A percentile compares a stretch with the other conserved stretches of the same genome.
Evolutionary conservation across 2,113 vertebrate species (phyloP).

Genomic region (Spea bombifrons): DNA sequence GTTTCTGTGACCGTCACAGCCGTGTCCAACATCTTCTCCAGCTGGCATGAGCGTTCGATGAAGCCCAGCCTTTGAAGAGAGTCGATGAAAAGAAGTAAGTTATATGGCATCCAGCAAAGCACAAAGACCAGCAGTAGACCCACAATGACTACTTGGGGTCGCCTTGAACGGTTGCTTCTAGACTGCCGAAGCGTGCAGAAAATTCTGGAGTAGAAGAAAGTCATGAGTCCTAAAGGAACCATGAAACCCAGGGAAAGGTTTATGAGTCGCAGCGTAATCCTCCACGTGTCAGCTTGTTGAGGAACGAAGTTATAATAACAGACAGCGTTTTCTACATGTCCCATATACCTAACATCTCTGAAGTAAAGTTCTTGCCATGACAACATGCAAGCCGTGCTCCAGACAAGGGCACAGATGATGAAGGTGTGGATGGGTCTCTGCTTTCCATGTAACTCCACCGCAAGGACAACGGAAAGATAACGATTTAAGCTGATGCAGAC

Average conservation of each 20-base stretch:
- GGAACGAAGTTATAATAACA: constrained; percentile 57
- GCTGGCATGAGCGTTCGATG: constrained; percentile 54
- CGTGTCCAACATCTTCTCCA: constrained; percentile 61
- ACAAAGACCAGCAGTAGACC: constrained; percentile 67
- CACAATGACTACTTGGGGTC: constrained; percentile 49
- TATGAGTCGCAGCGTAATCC: constrained; percentile 60
- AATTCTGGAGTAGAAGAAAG: constrained; percentile 74
- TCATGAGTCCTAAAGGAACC: constrained; percentile 71
- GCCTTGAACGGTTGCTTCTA: constrained; percentile 47
- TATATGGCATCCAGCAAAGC: constrained; percentile 75
- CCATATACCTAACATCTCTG: constrained; percentile 48
- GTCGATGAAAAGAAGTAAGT: constrained; percentile 65
- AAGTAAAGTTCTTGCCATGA: constrained; percentile 64
- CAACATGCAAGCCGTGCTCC: constrained; percentile 63
- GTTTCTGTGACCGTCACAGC: constrained; percentile 66
- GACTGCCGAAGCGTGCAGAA: constrained; percentile 67
- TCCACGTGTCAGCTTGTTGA: constrained; percentile 56
- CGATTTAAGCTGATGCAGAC: constrained; percentile 78
- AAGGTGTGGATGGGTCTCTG: constrained; percentile 65
- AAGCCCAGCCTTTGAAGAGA: constrained; percentile 57
- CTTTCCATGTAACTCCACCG: constrained; percentile 56
- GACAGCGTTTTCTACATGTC: background rate
- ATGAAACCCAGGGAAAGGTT: constrained; percentile 68
- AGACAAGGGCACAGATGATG: constrained; percentile 64
- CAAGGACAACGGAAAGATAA: constrained; percentile 75